Conservation (phyloP, 1,140 invertebrate genomes). For the Stenopsyche tienmushanensis region DNA sequence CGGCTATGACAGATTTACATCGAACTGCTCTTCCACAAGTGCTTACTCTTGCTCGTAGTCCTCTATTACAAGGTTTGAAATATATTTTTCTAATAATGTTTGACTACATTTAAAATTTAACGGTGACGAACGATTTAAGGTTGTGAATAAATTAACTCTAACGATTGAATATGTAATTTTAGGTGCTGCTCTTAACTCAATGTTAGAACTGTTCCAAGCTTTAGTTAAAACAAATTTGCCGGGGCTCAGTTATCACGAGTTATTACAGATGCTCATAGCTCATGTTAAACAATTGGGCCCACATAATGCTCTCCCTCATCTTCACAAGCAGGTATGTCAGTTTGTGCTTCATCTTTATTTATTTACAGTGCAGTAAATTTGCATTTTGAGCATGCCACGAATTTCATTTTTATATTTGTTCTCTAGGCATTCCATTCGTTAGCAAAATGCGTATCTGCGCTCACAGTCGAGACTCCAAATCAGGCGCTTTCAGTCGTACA, state of each 20-base stretch:
- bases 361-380: not conserved
- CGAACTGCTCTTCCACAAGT: conserved; percentile 77
- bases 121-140: not conserved
- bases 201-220: conserved; percentile 90
- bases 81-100: not conserved
- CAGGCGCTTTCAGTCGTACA: conserved; percentile 81
- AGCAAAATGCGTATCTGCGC: conserved; percentile 92
- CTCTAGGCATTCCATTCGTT: conserved; percentile 84
- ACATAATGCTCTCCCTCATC: conserved; percentile 50
- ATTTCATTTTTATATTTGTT: conserved; percentile 2
- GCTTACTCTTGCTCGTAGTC: conserved; percentile 83
- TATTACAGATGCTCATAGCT: conserved; percentile 72
- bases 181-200: conserved; percentile 84
- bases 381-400: not conserved
- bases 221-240: conserved; percentile 79
- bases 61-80: conserved; percentile 74
- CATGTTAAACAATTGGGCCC: conserved; percentile 55
- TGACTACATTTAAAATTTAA: not conserved
- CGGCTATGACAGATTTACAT: conserved; percentile 62
- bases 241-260: conserved; percentile 76
- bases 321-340: conserved; percentile 51
- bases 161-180: conserved; percentile 40
- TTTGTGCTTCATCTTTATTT: not conserved
- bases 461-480: conserved; percentile 75
- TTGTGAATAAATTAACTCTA: conserved; percentile 28